Evolutionary conservation across 2,797 vertebrate species (phyloP).

Genomic region (Enteromius unitaeniatus): DNA sequence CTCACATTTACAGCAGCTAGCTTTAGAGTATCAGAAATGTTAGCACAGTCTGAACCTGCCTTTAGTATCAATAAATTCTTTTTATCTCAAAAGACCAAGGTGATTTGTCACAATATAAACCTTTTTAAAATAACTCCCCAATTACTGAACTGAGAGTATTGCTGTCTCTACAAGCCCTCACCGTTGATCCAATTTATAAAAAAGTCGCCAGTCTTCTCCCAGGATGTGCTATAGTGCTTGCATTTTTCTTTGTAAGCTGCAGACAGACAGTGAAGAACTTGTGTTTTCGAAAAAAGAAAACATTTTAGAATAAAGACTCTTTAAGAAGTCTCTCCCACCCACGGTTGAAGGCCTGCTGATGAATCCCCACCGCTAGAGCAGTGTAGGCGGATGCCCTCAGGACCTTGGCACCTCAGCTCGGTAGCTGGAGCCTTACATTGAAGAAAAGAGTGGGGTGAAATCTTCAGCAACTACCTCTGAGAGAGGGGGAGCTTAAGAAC

Average conservation of each 20-base stretch:
- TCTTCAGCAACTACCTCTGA: conserved; percentile 37
- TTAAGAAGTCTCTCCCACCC: conserved; percentile 48
- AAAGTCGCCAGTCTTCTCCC: neutral
- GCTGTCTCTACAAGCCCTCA: neutral
- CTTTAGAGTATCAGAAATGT: neutral
- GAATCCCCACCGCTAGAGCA: conserved; percentile 37
- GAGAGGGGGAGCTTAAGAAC: conserved; percentile 27
- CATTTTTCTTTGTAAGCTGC: neutral
- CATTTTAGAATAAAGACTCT: conserved; percentile 35
- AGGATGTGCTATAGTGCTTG: neutral
- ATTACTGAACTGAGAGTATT: neutral
- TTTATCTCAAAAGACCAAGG: neutral
- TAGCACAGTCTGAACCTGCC: neutral
- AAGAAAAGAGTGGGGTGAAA: conserved; percentile 46
- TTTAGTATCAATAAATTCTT: neutral
- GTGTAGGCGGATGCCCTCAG: conserved; percentile 58
- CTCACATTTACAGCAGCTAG: neutral
- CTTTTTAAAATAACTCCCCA: neutral
- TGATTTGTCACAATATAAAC: neutral
- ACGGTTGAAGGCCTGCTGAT: conserved; percentile 45
- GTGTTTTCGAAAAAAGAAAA: conserved; percentile 36
- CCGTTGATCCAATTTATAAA: neutral
- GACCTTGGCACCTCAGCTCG: conserved; percentile 53
- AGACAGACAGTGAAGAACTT: conserved; percentile 32
- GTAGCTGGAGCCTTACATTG: conserved; percentile 48